These are phyloP conservation scores for Ennomos erosarius DNA, from an alignment of 2,888 invertebrate species.

Conservation along the genomic window DNA sequence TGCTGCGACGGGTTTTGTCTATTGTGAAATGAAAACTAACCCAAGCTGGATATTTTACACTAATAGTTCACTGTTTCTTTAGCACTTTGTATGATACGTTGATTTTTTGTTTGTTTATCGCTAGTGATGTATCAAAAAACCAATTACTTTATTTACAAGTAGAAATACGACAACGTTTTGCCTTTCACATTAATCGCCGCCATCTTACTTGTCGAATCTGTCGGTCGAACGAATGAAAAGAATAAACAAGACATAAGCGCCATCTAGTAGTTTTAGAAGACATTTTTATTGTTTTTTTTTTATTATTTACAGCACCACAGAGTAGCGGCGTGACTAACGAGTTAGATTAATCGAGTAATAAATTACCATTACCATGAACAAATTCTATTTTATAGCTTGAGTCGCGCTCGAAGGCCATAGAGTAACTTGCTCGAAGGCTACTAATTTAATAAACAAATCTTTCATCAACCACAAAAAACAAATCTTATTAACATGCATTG, in stretches of 20 bases:
- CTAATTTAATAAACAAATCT: too few species aligned
- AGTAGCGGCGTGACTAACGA: too few species aligned
- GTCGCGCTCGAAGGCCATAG: too few species aligned
- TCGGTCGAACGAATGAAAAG: conserved; percentile 69
- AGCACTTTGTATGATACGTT: conserved; percentile 59
- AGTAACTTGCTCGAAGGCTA: too few species aligned
- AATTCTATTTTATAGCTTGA: too few species aligned
- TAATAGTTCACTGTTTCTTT: conserved; percentile 63
- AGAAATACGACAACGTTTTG: conserved; percentile 84
- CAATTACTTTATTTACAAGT: conserved; percentile 82
- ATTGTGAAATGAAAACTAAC: conserved; percentile 79
- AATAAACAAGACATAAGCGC: conserved; percentile 19
- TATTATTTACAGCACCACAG: too few species aligned
- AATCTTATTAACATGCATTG: too few species aligned
- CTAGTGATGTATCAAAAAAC: conserved; percentile 61
- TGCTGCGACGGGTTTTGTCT: conserved; percentile 84
- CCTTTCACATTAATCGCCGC: conserved; percentile 89
- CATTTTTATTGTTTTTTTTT: too few species aligned
- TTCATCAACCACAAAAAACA: too few species aligned
- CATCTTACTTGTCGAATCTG: conserved; percentile 86
- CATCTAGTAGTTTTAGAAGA: conserved; percentile 14
- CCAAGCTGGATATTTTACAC: conserved; percentile 60
- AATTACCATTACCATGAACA: too few species aligned
- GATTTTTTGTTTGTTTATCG: conserved; percentile 53
- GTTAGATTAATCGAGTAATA: too few species aligned